Percentiles rank a stretch among this genome's conserved stretches.
phyloP scores from a whole-genome alignment of 2,888 invertebrate genomes.

The Ganaspis brasiliensis region DNA sequence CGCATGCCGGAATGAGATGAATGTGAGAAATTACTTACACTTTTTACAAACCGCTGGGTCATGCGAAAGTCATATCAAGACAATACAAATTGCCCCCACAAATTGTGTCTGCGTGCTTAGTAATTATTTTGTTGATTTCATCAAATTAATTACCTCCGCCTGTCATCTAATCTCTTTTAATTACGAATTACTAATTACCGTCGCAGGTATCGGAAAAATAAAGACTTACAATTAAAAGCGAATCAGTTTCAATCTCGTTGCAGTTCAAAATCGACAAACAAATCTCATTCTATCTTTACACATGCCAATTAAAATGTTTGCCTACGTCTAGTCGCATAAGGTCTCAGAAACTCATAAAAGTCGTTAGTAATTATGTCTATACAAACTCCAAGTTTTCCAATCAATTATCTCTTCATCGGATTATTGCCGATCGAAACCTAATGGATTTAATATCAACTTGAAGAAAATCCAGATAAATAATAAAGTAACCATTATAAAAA shows the following conservation, averaged over 20 bases:
- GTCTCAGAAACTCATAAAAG: neutral
- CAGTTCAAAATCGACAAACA: slow-evolving; percentile 1
- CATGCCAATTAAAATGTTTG: slow-evolving; percentile 7
- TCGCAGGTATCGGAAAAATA: neutral
- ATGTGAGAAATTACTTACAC: slow-evolving; percentile 34
- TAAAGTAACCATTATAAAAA: too few species aligned
- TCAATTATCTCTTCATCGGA: slow-evolving; percentile 25
- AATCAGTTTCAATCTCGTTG: neutral
- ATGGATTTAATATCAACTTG: neutral
- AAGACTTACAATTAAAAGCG: neutral
- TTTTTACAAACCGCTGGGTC: slow-evolving; percentile 15
- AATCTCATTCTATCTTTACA: neutral
- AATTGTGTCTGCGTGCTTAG: slow-evolving; percentile 7
- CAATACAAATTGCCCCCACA: slow-evolving; percentile 30
- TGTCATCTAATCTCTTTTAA: slow-evolving; percentile 17
- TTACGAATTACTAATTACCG: slow-evolving; percentile 19
- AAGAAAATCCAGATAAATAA: neutral
- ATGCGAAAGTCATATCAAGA: slow-evolving; percentile 26
- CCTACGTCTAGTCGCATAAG: slow-evolving; percentile 1
- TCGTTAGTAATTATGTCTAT: neutral
- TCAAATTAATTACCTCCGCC: slow-evolving; percentile 18
- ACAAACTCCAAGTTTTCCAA: slow-evolving; percentile 11
- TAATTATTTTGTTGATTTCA: slow-evolving; percentile 34
- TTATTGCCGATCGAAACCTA: slow-evolving; percentile 9
- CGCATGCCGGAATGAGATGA: slow-evolving; percentile 24